phyloP scores from a whole-genome alignment of 2,797 vertebrate species.

The Somateria mollissima region DNA sequence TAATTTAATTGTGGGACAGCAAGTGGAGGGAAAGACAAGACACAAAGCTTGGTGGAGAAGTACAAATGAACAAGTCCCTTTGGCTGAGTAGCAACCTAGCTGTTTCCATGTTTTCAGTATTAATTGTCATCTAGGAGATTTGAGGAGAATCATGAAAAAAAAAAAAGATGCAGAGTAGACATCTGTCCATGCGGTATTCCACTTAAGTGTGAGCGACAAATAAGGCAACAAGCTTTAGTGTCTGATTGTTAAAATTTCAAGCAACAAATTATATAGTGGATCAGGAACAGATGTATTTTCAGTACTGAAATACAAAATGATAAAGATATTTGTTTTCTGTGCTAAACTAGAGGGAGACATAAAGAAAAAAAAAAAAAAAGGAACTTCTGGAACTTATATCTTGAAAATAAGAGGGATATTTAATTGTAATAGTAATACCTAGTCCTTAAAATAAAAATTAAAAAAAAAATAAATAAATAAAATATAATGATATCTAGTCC shows the following conservation, averaged over 20 bases:
- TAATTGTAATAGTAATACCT: background rate
- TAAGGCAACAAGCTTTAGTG: background rate
- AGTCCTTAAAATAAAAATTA: background rate
- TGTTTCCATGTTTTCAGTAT: background rate
- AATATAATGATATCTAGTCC: background rate
- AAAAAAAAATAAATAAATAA: background rate
- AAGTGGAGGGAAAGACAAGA: background rate
- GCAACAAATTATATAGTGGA: background rate
- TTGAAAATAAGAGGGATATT: background rate
- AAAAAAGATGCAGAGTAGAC: rapidly evolving
- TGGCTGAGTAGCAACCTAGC: background rate
- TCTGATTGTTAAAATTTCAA: background rate
- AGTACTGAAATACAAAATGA: background rate
- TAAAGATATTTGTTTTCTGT: background rate
- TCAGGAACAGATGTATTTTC: background rate
- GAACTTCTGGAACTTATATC: background rate
- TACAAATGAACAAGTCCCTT: background rate
- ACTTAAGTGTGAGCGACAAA: background rate
- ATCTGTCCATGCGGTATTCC: background rate
- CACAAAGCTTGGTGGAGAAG: background rate
- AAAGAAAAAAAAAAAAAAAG: background rate
- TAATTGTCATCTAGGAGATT: background rate
- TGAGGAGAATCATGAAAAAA: background rate
- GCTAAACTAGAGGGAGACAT: background rate
- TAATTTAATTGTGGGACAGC: background rate